Conservation (phyloP, 2,888 invertebrate genomes). For the Portevinia maculata region DNA sequence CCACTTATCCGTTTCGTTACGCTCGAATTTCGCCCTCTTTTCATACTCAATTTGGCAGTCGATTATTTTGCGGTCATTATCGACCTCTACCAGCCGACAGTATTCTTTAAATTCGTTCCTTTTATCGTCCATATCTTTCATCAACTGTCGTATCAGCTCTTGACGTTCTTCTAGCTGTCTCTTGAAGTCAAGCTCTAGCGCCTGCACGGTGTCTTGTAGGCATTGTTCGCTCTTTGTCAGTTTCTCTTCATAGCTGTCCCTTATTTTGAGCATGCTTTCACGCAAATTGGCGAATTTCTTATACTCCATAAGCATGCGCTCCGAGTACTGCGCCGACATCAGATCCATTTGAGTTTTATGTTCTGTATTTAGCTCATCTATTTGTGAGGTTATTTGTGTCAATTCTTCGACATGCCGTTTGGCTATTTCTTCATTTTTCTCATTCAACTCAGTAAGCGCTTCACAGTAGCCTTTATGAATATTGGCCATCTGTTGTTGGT, state of each 20-base stretch:
- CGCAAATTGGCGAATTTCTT: slow-evolving; percentile 90
- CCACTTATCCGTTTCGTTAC: slow-evolving; percentile 89
- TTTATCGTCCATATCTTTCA: slow-evolving; percentile 83
- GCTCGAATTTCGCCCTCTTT: slow-evolving; percentile 86
- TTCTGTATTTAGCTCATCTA: slow-evolving; percentile 87
- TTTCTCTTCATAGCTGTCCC: slow-evolving; percentile 87
- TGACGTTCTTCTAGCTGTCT: slow-evolving; percentile 86
- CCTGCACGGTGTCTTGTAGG: slow-evolving; percentile 82
- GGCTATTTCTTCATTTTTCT: slow-evolving; percentile 85
- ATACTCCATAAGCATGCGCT: slow-evolving; percentile 93
- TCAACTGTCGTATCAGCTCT: slow-evolving; percentile 85
- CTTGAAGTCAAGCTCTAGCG: slow-evolving; percentile 84
- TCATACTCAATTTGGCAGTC: slow-evolving; percentile 81
- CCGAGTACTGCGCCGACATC: slow-evolving; percentile 90
- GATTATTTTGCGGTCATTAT: slow-evolving; percentile 82
- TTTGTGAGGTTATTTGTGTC: slow-evolving; percentile 90
- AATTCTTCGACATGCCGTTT: slow-evolving; percentile 88
- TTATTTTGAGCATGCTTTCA: slow-evolving; percentile 87
- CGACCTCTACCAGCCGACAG: slow-evolving; percentile 81
- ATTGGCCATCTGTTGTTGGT: slow-evolving; percentile 91
- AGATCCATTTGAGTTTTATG: slow-evolving; percentile 88
- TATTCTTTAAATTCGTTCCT: slow-evolving; percentile 82
- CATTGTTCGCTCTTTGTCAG: slow-evolving; percentile 85
- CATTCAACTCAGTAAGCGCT: slow-evolving; percentile 91
- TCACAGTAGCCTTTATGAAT: slow-evolving; percentile 92